Conservation (phyloP, 2,888 invertebrate genomes). For the Mystacides longicornis region DNA sequence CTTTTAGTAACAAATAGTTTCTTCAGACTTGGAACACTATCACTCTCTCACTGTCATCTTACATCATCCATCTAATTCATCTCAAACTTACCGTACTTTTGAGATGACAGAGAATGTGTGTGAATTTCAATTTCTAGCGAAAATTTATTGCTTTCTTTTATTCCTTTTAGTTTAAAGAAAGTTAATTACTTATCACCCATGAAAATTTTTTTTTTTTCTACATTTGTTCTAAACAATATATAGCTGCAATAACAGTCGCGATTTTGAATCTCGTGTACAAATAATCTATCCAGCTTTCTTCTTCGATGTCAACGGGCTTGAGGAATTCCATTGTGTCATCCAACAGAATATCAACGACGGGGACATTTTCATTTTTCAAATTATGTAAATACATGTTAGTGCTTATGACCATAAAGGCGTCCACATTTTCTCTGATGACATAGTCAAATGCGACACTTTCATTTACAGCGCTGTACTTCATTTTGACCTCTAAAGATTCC, state of each 20-base stretch:
- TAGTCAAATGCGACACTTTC: neutral
- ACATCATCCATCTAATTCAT: no score
- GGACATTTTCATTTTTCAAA: neutral
- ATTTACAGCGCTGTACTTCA: neutral
- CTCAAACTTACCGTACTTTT: no score
- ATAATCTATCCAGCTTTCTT: constrained; percentile 10
- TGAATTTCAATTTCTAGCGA: no score
- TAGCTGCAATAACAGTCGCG: constrained; percentile 10
- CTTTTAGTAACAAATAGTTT: no score
- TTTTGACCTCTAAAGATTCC: neutral
- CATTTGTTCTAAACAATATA: constrained; percentile 22
- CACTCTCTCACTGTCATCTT: no score
- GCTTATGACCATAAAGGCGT: neutral
- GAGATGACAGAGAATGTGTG: no score
- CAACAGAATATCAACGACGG: neutral
- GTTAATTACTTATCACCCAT: neutral
- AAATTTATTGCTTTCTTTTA: no score
- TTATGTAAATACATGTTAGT: neutral
- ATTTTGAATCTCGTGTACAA: constrained; percentile 17
- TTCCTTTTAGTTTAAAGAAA: neutral
- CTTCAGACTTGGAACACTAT: no score
- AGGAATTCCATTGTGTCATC: neutral
- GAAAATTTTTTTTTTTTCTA: constrained; percentile 3
- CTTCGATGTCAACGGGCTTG: neutral
- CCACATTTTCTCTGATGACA: neutral